Base-by-base conservation (phyloP, 2,797 vertebrate species). In the Otolemur crassicaudatus region DNA sequence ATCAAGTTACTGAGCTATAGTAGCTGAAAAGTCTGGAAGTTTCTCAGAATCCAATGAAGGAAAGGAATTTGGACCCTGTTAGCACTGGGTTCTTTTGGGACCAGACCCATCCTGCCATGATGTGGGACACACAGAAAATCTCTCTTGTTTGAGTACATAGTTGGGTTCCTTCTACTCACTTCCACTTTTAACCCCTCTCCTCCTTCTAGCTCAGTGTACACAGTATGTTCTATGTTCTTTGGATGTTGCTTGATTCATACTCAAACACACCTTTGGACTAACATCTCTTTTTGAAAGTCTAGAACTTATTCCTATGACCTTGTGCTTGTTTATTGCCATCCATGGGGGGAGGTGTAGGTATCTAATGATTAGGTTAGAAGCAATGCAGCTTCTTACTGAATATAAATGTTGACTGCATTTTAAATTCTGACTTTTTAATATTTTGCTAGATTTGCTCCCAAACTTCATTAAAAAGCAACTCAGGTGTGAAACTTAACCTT, bases 381-480 rank as follows among this genome's bases (percentile, higher is more conserved):
- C 65, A 93, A 89, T 88, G n/a, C 9, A 83, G 17, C 29, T 95
- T 85, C 61, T 96, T 73, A 82, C 27, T 43, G 34, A 92, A 80
- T 77, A 63, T 11, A 56, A 25, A n/a, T 56, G 70, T 94, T 83
- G 58, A 9, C 67, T 67, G 20, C 29, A 85, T 83, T 90, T 84
- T 86, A 75, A 85, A 88, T 88, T 43, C 49, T 73, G 53, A 46
- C 83, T 96, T 87, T 86, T 90, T 58, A 69, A 53, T 92, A 69
- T 92, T 58, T 80, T 91, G 22, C 63, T 77, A 87, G 65, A 77
- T 93, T 93, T 96, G 22, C 56, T 70, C 49, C 72, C 43, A 70
- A 19, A 77, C 13, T 63, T 92, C 67, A 96, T 94, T 94, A 94
- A 96, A 93, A 94, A 94, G n/a, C 72, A 96, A 96, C 90, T 82